Evolutionary conservation across 2,797 vertebrate species (phyloP).

Genomic region (Thaleichthys pacificus): DNA sequence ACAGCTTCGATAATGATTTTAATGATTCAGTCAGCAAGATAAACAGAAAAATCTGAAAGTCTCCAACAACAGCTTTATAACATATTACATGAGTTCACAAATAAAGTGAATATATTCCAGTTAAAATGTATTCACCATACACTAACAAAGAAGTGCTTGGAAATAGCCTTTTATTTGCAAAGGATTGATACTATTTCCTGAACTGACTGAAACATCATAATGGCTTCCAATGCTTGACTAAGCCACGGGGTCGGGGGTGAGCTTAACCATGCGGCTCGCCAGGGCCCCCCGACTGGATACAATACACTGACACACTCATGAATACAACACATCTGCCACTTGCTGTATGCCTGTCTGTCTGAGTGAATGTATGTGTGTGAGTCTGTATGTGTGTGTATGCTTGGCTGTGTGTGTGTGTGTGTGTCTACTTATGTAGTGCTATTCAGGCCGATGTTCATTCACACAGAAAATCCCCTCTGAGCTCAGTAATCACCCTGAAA

Average conservation of each 20-base stretch:
- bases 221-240: not conserved
- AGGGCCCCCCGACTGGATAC: not conserved
- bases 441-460: not conserved
- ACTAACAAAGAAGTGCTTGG: not conserved
- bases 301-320: not conserved
- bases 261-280: too few species aligned
- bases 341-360: not conserved
- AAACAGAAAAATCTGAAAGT: too few species aligned
- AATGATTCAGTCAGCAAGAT: not conserved
- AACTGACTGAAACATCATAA: not conserved
- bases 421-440: not conserved
- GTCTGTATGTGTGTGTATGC: not conserved
- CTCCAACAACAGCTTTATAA: not conserved
- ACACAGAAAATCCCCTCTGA: not conserved
- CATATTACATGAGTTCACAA: not conserved
- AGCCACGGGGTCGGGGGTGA: too few species aligned
- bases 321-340: not conserved
- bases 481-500: not conserved
- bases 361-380: not conserved
- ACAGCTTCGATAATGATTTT: conserved; percentile 12
- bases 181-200: not conserved
- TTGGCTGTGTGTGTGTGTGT: not conserved
- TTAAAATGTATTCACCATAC: not conserved
- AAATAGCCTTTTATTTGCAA: not conserved
- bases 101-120: not conserved